These are phyloP conservation scores for Pluvianellus socialis DNA, from an alignment of 2,113 vertebrate genomes.

Conservation along the genomic window DNA sequence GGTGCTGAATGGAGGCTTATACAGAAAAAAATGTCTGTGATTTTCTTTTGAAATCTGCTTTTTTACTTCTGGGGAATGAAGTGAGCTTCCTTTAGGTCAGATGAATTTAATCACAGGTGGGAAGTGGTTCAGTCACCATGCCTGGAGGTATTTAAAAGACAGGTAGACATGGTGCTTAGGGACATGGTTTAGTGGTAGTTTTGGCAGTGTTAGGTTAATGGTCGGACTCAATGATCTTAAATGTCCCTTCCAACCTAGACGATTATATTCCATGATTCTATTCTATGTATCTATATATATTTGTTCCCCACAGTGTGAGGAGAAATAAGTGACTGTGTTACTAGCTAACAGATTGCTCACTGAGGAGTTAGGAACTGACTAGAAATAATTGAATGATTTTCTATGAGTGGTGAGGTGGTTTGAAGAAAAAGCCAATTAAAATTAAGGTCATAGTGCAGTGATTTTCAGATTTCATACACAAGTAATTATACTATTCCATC, in stretches of 20 bases:
- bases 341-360: not conserved
- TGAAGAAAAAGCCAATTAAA: not conserved
- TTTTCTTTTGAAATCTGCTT: not conserved
- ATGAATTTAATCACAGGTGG: not conserved
- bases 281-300: not conserved
- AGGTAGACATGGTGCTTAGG: too few relatives aligned
- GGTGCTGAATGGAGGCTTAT: not conserved
- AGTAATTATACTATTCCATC: not conserved
- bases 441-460: not conserved
- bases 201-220: too few relatives aligned
- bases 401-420: not conserved
- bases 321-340: not conserved
- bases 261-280: too few relatives aligned
- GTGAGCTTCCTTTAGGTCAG: not conserved
- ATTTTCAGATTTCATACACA: not conserved
- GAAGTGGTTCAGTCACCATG: too few relatives aligned
- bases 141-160: too few relatives aligned
- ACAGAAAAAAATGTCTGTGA: not conserved
- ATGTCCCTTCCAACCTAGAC: too few relatives aligned
- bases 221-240: too few relatives aligned
- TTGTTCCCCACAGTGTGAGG: not conserved
- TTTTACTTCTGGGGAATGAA: not conserved
- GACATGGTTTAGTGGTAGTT: too few relatives aligned
- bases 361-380: not conserved
- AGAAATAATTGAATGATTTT: not conserved